Evolutionary conservation across 2,113 vertebrate species (phyloP), one percentile per base, ranked within the genome.

Genomic region (Lathamus discolor): DNA sequence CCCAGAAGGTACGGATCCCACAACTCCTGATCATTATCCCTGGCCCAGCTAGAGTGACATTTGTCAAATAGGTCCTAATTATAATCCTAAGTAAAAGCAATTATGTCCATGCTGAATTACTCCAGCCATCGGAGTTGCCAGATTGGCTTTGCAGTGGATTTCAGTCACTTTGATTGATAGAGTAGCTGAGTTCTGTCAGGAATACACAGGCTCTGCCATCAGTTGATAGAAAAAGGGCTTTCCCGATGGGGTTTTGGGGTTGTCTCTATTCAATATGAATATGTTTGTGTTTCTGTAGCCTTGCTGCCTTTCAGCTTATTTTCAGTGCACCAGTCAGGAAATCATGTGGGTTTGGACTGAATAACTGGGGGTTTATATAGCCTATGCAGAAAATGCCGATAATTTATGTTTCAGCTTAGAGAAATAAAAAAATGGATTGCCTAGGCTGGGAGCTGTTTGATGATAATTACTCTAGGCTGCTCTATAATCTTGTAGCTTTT

Each of bases 1-100:
- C 95, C 59, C 98, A 96, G 95, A 95, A 95, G 96, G 97, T 97
- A 97, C 15, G 59, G 57, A 81, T 82, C 33, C 57, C 88, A 91
- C 28, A 67, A 70, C 41, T 87, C 62, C 66, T 39, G 25, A 59
- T 88, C 70, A 11, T 84, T 92, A 66, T 83, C 54, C 61, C 28
- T 85, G 74, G 80, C 57, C 43, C 59, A 89, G 44, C 48, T 78
- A 86, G 37, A 91, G 51, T 1, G 27, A 70, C 52, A 79, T 90
- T 94, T 90, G 84, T 93, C 70, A 83, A 74, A 89, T 48, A 49
- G 13, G 6, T 92, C 70, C 74, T 91, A 94, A 82, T 88, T 88
- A 86, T 93, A 96, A 86, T 83, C 62, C 79, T 77, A 64, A 95
- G 46, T 73, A 88, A 87, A 88, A 92, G 72, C 80, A 94, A 83